Evolutionary conservation across 1,140 invertebrate species (phyloP).

Genomic region (Apolygus lucorum): DNA sequence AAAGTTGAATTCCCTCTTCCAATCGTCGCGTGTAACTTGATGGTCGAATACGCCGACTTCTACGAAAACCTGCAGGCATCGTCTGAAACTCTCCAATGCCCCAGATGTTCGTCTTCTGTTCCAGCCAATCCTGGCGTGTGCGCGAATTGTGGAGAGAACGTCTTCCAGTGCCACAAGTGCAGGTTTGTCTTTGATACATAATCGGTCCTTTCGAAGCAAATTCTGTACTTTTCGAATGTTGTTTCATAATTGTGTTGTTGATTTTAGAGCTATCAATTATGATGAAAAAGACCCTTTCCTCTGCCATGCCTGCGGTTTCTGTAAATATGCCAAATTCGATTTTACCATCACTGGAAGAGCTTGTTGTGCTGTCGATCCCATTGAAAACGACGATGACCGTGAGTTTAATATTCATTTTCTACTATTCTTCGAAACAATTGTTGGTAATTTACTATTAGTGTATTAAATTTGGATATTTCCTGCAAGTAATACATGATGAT

Average conservation of each 20-base stretch:
- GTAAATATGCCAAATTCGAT: conserved; percentile 99
- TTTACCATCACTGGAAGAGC: conserved; percentile 81
- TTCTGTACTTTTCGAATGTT: no score
- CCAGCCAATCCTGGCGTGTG: conserved; percentile 96
- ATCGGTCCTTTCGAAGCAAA: no score
- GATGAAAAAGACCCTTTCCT: conserved; percentile 98
- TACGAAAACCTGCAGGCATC: conserved; percentile 79
- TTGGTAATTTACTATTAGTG: no score
- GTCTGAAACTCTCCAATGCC: conserved; percentile 90
- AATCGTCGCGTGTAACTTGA: conserved; percentile 95
- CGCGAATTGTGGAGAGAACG: conserved; percentile 96
- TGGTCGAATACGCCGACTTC: conserved; percentile 97
- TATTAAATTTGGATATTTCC: no score
- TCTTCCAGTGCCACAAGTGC: conserved; percentile 97
- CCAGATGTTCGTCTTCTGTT: conserved; percentile 89
- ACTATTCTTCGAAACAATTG: no score
- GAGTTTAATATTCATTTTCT: neutral
- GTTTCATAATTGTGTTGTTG: no score
- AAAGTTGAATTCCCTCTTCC: conserved; percentile 94
- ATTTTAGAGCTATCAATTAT: conserved; percentile 84
- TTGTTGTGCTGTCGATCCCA: conserved; percentile 92
- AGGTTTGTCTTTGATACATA: no score
- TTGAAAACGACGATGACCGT: conserved; percentile 92
- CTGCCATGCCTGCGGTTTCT: conserved; percentile 97
- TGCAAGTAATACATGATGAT: no score